Evolutionary conservation across 2,888 invertebrate genomes (phyloP).

Genomic region (Gastrophysa polygoni): DNA sequence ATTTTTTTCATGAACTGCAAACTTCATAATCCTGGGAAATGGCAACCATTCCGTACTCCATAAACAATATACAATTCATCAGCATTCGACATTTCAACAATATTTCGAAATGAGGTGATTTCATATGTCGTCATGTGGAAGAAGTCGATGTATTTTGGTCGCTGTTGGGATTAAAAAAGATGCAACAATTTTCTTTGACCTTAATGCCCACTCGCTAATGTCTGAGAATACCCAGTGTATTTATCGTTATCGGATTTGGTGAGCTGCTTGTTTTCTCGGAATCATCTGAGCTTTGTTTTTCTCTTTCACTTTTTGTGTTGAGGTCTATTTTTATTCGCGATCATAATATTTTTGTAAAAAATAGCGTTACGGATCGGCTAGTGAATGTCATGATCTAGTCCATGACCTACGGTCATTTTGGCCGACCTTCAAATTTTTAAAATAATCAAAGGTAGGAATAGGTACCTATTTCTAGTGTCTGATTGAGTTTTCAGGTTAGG

Average conservation of each 20-base stretch:
- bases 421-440: not conserved
- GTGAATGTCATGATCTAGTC: not conserved
- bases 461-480: too few relatives aligned
- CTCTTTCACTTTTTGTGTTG: conserved; percentile 10
- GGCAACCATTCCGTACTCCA: too few relatives aligned
- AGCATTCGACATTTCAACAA: too few relatives aligned
- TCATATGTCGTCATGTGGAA: too few relatives aligned
- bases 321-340: conserved; percentile 7
- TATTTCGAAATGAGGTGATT: too few relatives aligned
- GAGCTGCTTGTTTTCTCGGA: conserved; percentile 16
- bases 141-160: not conserved
- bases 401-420: not conserved
- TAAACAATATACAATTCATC: too few relatives aligned
- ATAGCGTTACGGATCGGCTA: conserved; percentile 2
- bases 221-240: conserved; percentile 10
- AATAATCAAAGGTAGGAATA: not conserved
- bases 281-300: conserved; percentile 16
- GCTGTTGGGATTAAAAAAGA: conserved; percentile 1
- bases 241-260: not conserved
- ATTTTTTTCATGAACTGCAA: too few relatives aligned
- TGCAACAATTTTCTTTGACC: conserved; percentile 13
- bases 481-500: too few relatives aligned
- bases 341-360: conserved; percentile 8
- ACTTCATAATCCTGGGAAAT: too few relatives aligned
- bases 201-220: conserved; percentile 16